These are phyloP conservation scores for Babylonia areolata DNA, from an alignment of 1,140 invertebrate species.

Conservation along the genomic window DNA sequence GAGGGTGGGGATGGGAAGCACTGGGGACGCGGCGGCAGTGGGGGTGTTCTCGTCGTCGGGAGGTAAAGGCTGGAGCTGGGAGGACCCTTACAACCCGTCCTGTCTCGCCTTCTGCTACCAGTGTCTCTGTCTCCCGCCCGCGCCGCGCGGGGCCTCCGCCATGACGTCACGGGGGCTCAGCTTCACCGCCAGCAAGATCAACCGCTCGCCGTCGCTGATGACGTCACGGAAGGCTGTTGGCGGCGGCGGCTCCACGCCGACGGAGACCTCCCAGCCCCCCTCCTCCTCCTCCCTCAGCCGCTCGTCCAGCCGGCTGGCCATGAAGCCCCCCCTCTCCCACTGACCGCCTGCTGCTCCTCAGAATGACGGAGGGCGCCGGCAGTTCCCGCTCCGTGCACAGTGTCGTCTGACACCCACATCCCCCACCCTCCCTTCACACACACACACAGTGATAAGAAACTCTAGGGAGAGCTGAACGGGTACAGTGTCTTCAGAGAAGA, in stretches of 20 bases:
- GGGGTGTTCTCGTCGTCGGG: too few species aligned
- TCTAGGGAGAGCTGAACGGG: too few species aligned
- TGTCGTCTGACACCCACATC: not conserved
- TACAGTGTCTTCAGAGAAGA: too few species aligned
- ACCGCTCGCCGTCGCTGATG: conserved; percentile 32
- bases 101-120: conserved; percentile 65
- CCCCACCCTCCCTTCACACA: too few species aligned
- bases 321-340: conserved; percentile 16
- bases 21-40: not conserved
- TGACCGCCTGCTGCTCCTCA: conserved; percentile 35
- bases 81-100: conserved; percentile 37
- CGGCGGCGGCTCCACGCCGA: not conserved
- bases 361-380: not conserved
- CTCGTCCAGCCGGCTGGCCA: conserved; percentile 21
- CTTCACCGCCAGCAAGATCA: not conserved
- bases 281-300: not conserved
- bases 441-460: too few species aligned
- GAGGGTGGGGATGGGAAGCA: not conserved
- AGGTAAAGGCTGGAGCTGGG: not conserved
- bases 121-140: conserved; percentile 64
- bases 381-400: conserved; percentile 19
- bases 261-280: not conserved
- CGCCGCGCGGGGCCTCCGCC: conserved; percentile 49
- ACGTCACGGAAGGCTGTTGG: not conserved
- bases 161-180: conserved; percentile 11